Base-by-base conservation (phyloP, 2,888 invertebrate species). In the Tetramorium bicarinatum region DNA sequence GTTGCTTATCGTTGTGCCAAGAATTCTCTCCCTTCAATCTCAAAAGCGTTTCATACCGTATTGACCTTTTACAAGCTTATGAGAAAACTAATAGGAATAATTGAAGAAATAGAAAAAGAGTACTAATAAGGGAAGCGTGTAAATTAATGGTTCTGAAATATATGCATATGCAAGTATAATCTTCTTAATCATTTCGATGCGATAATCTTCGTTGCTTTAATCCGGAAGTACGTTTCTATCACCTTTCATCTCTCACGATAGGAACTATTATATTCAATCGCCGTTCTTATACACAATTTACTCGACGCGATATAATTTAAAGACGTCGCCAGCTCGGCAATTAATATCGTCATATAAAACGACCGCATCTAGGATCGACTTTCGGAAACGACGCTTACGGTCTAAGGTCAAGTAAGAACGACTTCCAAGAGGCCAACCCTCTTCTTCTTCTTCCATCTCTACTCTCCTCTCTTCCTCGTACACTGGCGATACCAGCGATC, bases 341-440 rank as follows among this genome's bases (percentile, higher is more conserved):
- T 90, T 90, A 90, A 90, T 86, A 72, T 67, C 69, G 75, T 54
- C 52, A 59, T 85, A 72, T 34, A 21, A 79, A 47, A 71, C 69
- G 62, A 67, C 84, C 85, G 83, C 87, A 86, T 89, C 86, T 88
- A 88, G 87, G 88, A 92, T 92, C 86, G 90, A 91, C 92, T 91
- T 92, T 92, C 86, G 88, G 89, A 88, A 89, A 90, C 34, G 54
- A 69, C 44, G 71, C 44, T 34, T 56, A 59, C 44, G 18, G n/a
- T 76, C 25, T 52, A 52, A 89, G 89, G 89, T 92, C 93, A 91
- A 89, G 88, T 87, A 86, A 72, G 81, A 89, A 86, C 87, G 85
- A 74, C 79, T 89, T 90, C 87, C 88, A 88, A 75, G 83, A 91
- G 87, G 85, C 75, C 49, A 29, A 56, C 56, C 44, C 79, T 79